These are phyloP conservation scores for Salpingus planirostris DNA, from an alignment of 2,888 invertebrate genomes.

Conservation along the genomic window DNA sequence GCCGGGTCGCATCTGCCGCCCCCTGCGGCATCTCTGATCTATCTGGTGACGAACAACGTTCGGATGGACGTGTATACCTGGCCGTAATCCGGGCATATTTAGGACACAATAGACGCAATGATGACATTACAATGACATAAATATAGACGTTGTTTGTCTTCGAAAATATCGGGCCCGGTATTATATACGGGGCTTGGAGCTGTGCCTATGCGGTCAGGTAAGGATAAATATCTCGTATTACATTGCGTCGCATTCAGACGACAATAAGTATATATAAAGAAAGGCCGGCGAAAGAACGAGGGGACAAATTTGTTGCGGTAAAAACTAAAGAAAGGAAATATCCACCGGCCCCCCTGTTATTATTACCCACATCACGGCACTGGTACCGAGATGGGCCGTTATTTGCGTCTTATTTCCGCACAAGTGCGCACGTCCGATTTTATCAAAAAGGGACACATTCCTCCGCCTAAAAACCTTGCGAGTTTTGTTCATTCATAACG, in stretches of 20 bases:
- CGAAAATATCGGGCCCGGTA: constrained; percentile 30
- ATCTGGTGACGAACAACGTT: no score
- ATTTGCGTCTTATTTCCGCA: constrained; percentile 12
- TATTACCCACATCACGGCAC: no score
- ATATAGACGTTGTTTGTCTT: constrained; percentile 41
- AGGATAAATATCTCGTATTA: constrained; percentile 40
- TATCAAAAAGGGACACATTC: constrained; percentile 7
- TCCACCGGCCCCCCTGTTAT: not conserved
- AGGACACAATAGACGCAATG: constrained; percentile 36
- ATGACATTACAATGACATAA: constrained; percentile 43
- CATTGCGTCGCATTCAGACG: constrained; percentile 32
- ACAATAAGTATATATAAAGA: no score
- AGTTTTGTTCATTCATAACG: no score
- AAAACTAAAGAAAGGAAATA: constrained; percentile 35
- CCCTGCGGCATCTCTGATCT: constrained; percentile 10
- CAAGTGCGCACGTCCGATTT: constrained; percentile 13
- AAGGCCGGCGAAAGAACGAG: constrained; percentile 26
- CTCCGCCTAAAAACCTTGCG: no score
- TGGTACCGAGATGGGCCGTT: constrained; percentile 7
- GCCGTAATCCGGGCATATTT: constrained; percentile 29
- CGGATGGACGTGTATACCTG: no score
- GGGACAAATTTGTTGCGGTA: constrained; percentile 40
- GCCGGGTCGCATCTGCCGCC: constrained; percentile 12
- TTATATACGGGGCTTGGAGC: constrained; percentile 31
- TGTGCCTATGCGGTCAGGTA: constrained; percentile 37